Conservation (phyloP, 2,797 vertebrate species). For the Clamator glandarius region DNA sequence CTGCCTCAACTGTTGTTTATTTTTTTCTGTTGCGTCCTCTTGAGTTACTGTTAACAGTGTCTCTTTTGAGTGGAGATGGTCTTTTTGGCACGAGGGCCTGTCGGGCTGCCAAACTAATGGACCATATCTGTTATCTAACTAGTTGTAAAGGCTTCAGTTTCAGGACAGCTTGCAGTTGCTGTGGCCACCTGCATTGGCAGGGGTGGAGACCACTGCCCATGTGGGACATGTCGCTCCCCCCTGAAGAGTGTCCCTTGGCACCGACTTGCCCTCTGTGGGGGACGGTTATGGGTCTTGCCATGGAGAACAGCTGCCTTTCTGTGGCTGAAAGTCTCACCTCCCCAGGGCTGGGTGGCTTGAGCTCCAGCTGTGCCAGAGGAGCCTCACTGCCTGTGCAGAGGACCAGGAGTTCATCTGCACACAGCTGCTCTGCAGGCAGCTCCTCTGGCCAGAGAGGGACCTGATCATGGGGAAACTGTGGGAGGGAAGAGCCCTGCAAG, state of each 20-base stretch:
- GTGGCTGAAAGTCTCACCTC: not conserved
- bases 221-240: not conserved
- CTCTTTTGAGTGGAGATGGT: slow-evolving; percentile 61
- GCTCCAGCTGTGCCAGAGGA: not conserved
- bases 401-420: not conserved
- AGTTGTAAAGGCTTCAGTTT: slow-evolving; percentile 55
- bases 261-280: not conserved
- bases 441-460: not conserved
- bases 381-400: fast-evolving
- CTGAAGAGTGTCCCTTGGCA: not conserved
- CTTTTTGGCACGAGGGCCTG: slow-evolving; percentile 32
- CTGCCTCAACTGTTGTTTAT: slow-evolving; percentile 69
- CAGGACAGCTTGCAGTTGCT: slow-evolving; percentile 66
- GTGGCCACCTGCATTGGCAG: slow-evolving; percentile 45
- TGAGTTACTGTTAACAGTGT: slow-evolving; percentile 70
- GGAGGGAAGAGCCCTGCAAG: not conserved
- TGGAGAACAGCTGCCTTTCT: not conserved
- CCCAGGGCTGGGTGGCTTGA: fast-evolving
- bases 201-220: not conserved
- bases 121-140: slow-evolving; percentile 65
- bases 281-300: not conserved
- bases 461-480: not conserved
- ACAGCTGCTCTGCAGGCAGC: not conserved
- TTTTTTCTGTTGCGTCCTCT: slow-evolving; percentile 67
- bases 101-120: slow-evolving; percentile 59